These are phyloP conservation scores for Osedax fenrisi DNA, from an alignment of 2,888 invertebrate genomes.

Conservation along the genomic window DNA sequence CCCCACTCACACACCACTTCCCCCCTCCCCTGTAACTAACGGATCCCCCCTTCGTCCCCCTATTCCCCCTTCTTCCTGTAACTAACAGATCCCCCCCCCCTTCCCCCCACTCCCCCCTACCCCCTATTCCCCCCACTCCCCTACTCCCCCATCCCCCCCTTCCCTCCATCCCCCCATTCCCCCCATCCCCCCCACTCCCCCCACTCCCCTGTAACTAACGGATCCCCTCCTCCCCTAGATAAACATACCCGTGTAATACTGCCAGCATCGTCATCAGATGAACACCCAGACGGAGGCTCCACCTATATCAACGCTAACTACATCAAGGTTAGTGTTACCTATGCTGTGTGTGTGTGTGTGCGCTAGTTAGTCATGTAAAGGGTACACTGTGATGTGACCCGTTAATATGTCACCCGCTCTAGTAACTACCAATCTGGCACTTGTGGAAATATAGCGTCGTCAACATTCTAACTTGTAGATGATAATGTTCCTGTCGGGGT, in stretches of 20 bases:
- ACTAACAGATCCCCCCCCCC: neutral
- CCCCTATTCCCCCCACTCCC: neutral
- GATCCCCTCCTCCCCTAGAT: neutral
- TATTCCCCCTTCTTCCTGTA: neutral
- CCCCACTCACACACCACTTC: neutral
- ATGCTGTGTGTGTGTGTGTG: no score
- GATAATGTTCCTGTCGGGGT: no score
- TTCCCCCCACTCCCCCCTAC: neutral
- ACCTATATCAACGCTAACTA: slow-evolving; percentile 83
- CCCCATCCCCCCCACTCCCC: neutral
- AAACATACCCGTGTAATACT: neutral
- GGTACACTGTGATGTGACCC: no score
- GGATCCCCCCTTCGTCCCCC: neutral
- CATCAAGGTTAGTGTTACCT: slow-evolving; percentile 56
- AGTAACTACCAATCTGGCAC: no score
- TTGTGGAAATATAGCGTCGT: no score
- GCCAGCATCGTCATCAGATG: neutral
- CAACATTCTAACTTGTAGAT: no score
- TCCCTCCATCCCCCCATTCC: neutral
- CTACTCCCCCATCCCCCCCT: neutral
- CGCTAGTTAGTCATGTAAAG: no score
- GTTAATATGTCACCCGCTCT: no score
- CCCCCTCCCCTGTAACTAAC: neutral
- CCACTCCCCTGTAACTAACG: neutral
- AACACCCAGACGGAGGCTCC: neutral